phyloP scores from a whole-genome alignment of 2,797 vertebrate species.

The Caiman crocodilus region DNA sequence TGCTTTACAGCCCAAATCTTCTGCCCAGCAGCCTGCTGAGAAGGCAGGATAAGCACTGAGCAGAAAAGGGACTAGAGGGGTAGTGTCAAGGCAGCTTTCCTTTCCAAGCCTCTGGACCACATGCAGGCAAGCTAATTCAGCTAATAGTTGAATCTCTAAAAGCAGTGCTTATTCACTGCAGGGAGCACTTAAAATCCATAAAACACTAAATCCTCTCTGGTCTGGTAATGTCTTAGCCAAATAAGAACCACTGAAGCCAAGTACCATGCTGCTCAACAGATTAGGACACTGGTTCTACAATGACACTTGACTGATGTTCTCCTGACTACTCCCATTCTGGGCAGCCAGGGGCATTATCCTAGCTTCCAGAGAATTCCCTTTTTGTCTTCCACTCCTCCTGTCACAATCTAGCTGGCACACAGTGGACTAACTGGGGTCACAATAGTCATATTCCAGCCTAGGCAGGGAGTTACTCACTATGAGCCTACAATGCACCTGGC shows the following conservation, averaged over 20 bases:
- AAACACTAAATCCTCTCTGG: not conserved
- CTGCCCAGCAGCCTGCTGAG: not conserved
- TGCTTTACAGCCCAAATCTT: rapidly evolving
- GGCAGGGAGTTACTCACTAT: not conserved
- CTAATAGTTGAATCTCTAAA: not conserved
- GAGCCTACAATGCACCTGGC: not conserved
- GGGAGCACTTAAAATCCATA: not conserved
- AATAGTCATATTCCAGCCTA: not conserved
- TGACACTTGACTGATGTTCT: no score
- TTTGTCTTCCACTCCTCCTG: no score
- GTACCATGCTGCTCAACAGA: not conserved
- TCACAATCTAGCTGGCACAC: not conserved
- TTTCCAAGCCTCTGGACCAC: not conserved
- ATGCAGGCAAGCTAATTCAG: not conserved
- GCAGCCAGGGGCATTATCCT: no score
- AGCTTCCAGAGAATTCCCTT: no score
- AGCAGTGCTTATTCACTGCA: not conserved
- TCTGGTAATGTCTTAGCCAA: not conserved
- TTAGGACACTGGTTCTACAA: not conserved
- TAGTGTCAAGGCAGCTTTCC: not conserved
- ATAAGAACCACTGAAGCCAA: not conserved
- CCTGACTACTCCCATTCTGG: no score
- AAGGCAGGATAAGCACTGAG: not conserved
- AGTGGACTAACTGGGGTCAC: not conserved
- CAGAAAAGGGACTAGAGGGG: not conserved